A percentile compares a stretch with the other conserved stretches of the same genome.
phyloP scores from a whole-genome alignment of 2,113 vertebrate species.

The Sturnus vulgaris region DNA sequence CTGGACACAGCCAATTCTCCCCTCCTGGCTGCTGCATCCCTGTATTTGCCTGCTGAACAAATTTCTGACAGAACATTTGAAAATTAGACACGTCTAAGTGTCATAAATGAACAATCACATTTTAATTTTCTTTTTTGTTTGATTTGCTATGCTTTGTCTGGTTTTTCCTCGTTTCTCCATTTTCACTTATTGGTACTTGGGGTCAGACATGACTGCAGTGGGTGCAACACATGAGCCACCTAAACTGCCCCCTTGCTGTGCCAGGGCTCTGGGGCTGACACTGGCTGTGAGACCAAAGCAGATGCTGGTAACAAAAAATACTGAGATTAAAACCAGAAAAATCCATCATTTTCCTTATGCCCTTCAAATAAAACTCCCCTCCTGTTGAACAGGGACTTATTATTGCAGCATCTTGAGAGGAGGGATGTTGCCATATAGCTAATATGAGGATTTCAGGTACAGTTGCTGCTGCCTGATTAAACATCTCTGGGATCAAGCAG shows the following conservation, averaged over 20 bases:
- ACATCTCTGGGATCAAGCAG: conserved; percentile 14
- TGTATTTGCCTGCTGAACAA: neutral
- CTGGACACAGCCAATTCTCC: neutral
- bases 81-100: neutral
- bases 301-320: neutral
- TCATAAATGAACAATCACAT: neutral
- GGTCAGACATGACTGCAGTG: neutral
- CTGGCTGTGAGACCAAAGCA: neutral
- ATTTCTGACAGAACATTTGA: neutral
- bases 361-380: neutral
- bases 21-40: fast-evolving
- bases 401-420: neutral
- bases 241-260: fast-evolving
- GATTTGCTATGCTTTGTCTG: neutral
- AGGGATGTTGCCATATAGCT: conserved; percentile 25
- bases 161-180: neutral
- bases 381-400: neutral
- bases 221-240: neutral
- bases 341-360: neutral
- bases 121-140: neutral
- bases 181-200: neutral
- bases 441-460: conserved; percentile 26
- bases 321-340: neutral
- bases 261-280: neutral
- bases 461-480: conserved; percentile 24